phyloP scores from a whole-genome alignment of 2,113 vertebrate genomes.

The Gadus chalcogrammus region DNA sequence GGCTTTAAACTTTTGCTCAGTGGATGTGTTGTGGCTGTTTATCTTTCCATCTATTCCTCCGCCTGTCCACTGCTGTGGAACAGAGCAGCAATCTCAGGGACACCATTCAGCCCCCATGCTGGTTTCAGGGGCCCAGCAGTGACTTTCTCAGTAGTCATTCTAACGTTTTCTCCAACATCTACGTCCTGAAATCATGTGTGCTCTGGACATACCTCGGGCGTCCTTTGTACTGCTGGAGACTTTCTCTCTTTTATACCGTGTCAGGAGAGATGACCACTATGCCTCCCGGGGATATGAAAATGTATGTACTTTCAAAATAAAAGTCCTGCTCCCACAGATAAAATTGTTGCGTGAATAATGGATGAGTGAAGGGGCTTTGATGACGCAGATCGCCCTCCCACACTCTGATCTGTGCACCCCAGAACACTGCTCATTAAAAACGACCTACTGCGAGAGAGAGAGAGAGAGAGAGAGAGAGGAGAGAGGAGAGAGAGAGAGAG shows the following conservation, averaged over 20 bases:
- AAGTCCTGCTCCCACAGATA: slow-evolving; percentile 38
- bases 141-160: not conserved
- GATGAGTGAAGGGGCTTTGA: slow-evolving; percentile 65
- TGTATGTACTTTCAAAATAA: slow-evolving; percentile 64
- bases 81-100: not conserved
- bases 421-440: slow-evolving; percentile 66
- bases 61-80: no score
- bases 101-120: not conserved
- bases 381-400: slow-evolving; percentile 55
- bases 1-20: no score
- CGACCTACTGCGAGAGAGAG: slow-evolving; percentile 47
- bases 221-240: slow-evolving; percentile 9
- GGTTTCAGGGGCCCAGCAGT: not conserved
- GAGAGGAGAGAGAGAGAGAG: slow-evolving; percentile 6
- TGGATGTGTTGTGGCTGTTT: no score
- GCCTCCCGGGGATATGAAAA: slow-evolving; percentile 45
- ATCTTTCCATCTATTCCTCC: no score
- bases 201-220: slow-evolving; percentile 1
- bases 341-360: slow-evolving; percentile 61
- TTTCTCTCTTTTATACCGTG: slow-evolving; percentile 34
- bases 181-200: not conserved
- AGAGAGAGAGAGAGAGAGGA: slow-evolving; percentile 32
- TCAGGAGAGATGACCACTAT: slow-evolving; percentile 48
- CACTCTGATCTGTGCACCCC: slow-evolving; percentile 63
- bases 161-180: not conserved